Conservation (phyloP, 1,140 invertebrate species). For the Pachyrhynchus sulphureomaculatus region DNA sequence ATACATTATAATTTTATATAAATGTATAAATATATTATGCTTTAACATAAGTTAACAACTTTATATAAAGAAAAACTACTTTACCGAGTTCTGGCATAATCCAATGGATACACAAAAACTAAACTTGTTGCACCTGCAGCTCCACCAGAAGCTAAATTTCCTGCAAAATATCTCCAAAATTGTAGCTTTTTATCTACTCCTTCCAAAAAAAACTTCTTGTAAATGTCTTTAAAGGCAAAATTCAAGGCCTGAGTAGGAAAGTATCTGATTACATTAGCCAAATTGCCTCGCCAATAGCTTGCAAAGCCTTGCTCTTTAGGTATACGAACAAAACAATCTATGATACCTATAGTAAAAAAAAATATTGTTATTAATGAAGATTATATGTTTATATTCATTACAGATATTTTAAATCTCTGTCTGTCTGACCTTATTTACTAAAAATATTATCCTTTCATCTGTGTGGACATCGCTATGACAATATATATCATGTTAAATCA, state of each 20-base stretch:
- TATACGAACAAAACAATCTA: constrained; percentile 83
- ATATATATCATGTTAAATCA: too few relatives aligned
- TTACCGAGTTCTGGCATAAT: constrained; percentile 90
- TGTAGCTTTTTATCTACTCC: constrained; percentile 86
- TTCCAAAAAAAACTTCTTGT: constrained; percentile 80
- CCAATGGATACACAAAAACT: constrained; percentile 93
- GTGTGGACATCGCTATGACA: too few relatives aligned
- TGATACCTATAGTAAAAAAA: constrained; percentile 65
- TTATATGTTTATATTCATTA: neutral
- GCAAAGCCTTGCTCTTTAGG: constrained; percentile 81
- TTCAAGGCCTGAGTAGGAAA: constrained; percentile 97
- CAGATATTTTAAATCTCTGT: neutral
- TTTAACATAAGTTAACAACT: too few relatives aligned
- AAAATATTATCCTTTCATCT: neutral
- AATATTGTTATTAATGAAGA: too few relatives aligned
- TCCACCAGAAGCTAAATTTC: constrained; percentile 89
- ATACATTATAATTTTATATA: too few relatives aligned
- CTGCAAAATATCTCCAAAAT: constrained; percentile 81
- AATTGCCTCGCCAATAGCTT: constrained; percentile 91
- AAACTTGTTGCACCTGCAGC: constrained; percentile 91
- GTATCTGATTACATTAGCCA: constrained; percentile 89
- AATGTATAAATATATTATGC: too few relatives aligned
- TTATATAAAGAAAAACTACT: too few relatives aligned
- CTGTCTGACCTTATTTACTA: too few relatives aligned
- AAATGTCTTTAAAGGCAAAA: constrained; percentile 93